Evolutionary conservation across 2,113 vertebrate species (phyloP), one percentile per base, ranked within the genome.

Genomic region (Nerophis lumbriciformis): DNA sequence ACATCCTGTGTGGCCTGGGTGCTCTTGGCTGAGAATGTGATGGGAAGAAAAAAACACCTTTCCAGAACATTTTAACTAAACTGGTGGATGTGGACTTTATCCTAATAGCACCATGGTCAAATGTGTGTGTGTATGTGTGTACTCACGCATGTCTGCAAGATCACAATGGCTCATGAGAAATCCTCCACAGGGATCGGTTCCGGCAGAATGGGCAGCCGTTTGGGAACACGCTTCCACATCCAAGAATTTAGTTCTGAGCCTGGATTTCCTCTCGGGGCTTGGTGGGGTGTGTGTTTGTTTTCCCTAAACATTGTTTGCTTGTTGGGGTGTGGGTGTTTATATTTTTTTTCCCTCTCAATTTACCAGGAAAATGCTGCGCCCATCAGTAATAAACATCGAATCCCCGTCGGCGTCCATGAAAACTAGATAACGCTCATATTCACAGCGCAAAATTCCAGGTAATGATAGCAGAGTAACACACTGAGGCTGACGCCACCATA

Each of bases 251-350:
- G 68, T 82, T 77, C 66, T 76, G 59, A 83, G 79, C 79, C 76
- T 78, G 42, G 21, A 73, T 79, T 84, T 85, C 72, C 84, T 77
- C 78, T 55, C 63, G 65, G 60, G 65, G 75, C 74, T 72, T 42
- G 42, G 42, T 45, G 42, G 49, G 52, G 65, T 61, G 61, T 81
- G 67, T 79, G 81, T 88, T 89, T 88, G 77, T 89, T 87, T 87
- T 85, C 61, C 39, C 71, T 75, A 72, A 84, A 80, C 69, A 76
- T 77, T 87, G 83, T 87, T 87, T 85, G 78, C 74, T 86, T 85
- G 80, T 35, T 28, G 11, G 16, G 15, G 15, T 53, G 61, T 48
- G 61, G 38, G 66, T 71, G 69, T 78, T 70, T 77, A 56, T 77
- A 72, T 80, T 69, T 69, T 69, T 75, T 78, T 83, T 79, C n/a